A percentile compares a stretch with the other conserved stretches of the same genome.
These are phyloP conservation scores for Nebria ingens DNA, from an alignment of 1,140 invertebrate species.

Conservation along the genomic window DNA sequence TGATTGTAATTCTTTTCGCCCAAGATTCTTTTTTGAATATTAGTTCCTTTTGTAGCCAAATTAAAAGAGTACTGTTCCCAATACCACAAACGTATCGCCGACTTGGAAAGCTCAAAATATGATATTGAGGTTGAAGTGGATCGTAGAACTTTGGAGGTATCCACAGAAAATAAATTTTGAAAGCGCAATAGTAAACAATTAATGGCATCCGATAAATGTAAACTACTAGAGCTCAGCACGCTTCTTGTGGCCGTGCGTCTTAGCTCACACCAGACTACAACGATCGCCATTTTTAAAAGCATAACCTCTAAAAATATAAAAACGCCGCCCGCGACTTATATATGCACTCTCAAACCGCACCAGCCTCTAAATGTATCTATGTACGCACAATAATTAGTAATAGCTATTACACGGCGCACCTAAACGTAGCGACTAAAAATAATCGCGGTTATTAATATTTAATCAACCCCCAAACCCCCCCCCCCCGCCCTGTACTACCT, in stretches of 20 bases:
- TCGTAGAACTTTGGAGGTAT: constrained; percentile 84
- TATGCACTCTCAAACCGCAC: too few species aligned
- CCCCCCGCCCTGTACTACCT: not conserved
- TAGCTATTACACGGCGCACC: too few species aligned
- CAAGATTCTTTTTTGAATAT: not conserved
- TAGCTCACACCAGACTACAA: not conserved
- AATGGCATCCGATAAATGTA: too few species aligned
- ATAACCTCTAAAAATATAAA: too few species aligned
- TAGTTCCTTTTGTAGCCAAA: constrained; percentile 48
- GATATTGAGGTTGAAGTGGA: constrained; percentile 92
- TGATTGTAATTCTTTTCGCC: too few species aligned
- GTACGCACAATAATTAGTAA: too few species aligned
- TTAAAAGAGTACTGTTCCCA: constrained; percentile 76
- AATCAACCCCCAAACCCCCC: not conserved
- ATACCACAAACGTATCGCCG: constrained; percentile 77
- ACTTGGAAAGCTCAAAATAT: constrained; percentile 90
- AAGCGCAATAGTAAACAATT: too few species aligned
- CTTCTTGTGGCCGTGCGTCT: not conserved
- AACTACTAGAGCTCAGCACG: not conserved
- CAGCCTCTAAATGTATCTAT: too few species aligned
- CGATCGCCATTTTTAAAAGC: not conserved
- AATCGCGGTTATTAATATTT: not conserved
- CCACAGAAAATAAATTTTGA: constrained; percentile 19
- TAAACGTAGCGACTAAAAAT: not conserved
- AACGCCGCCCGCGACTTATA: too few species aligned